Percentiles rank a stretch among this genome's conserved stretches.
These are phyloP conservation scores for Drosophila gunungcola DNA, from an alignment of 1,140 invertebrate genomes.

Conservation along the genomic window DNA sequence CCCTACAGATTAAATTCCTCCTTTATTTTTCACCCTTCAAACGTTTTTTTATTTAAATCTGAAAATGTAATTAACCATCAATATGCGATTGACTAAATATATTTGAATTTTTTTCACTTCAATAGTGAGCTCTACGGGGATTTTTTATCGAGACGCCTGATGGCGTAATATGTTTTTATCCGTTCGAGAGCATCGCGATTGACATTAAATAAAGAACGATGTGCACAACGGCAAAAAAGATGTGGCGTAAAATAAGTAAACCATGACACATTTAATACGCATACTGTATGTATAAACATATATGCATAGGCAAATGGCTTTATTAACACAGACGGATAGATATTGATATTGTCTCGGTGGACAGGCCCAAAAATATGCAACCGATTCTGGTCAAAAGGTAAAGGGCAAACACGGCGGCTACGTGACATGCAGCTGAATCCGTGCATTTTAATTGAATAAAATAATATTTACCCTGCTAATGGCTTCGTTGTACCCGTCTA, in stretches of 20 bases:
- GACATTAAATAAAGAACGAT: conserved; percentile 65
- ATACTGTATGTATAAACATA: conserved; percentile 21
- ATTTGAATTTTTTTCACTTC: conserved; percentile 22
- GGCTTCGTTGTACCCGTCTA: conserved; percentile 64
- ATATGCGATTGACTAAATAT: conserved; percentile 45
- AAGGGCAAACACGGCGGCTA: conserved; percentile 33
- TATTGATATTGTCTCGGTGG: conserved; percentile 31
- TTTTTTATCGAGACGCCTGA: conserved; percentile 11
- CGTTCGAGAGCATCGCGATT: conserved; percentile 28
- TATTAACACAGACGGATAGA: conserved; percentile 57
- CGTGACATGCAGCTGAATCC: conserved; percentile 65
- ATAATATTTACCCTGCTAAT: conserved; percentile 80
- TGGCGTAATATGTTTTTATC: conserved; percentile 12
- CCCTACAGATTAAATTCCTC: conserved; percentile 13
- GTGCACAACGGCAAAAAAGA: conserved; percentile 1
- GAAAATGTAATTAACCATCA: conserved; percentile 54
- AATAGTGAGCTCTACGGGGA: background rate
- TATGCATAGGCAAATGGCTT: conserved; percentile 73
- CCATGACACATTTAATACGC: conserved; percentile 58
- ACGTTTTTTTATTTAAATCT: conserved; percentile 43
- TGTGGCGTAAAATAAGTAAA: conserved; percentile 24
- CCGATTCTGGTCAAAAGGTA: conserved; percentile 32
- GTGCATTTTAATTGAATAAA: conserved; percentile 79
- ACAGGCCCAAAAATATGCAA: conserved; percentile 48
- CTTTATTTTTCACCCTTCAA: conserved; percentile 8